Evolutionary conservation across 2,888 invertebrate species (phyloP), one percentile per base, ranked within the genome.

Genomic region (Lasioglossum malachurum): DNA sequence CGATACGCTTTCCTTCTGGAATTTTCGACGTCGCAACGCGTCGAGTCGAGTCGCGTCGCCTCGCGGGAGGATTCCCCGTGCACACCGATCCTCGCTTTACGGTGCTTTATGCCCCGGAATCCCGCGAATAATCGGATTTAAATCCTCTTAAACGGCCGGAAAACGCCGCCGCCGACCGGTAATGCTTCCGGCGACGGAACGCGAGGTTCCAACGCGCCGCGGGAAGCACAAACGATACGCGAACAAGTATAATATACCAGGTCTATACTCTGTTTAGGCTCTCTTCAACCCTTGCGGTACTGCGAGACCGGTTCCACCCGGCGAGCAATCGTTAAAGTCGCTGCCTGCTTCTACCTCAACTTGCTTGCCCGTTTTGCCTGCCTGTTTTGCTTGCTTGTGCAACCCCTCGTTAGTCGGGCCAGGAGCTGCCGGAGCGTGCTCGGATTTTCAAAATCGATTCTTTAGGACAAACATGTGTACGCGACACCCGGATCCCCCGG

Each of bases 1-100:
- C 84, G 83, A 84, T 83, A 78, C 35, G 77, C 35, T 31, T 57
- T 69, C 69, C 74, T 78, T 57, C 67, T 78, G 74, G 57, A 76
- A 76, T 83, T 82, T 73, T 83, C 76, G 64, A 67, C 27, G 41
- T 27, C 31, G 60, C 60, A 31, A 16, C 60, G 60, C 2, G 60
- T n/a, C 27, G 35, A 35, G 49, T 44, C 53, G n/a, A 10, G 60
- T 27, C 60, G 27, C 4, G 60, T 60, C 60, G 57, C n/a, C 10
- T n/a, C 12, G 49, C 46, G 53, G 41, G 4, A 46, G 60, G 57
- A 53, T 10, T 53, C 44, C 41, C 49, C 8, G 67, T 69, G 57
- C 44, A 44, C 71, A 41, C n/a, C 49, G 12, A 71, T 53, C 53
- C 35, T 41, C 14, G 27, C 44, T 41, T 44, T 44, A 27, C n/a